These are phyloP conservation scores for Micoletzkya japonica DNA, from an alignment of 2,888 invertebrate species.

Conservation along the genomic window DNA sequence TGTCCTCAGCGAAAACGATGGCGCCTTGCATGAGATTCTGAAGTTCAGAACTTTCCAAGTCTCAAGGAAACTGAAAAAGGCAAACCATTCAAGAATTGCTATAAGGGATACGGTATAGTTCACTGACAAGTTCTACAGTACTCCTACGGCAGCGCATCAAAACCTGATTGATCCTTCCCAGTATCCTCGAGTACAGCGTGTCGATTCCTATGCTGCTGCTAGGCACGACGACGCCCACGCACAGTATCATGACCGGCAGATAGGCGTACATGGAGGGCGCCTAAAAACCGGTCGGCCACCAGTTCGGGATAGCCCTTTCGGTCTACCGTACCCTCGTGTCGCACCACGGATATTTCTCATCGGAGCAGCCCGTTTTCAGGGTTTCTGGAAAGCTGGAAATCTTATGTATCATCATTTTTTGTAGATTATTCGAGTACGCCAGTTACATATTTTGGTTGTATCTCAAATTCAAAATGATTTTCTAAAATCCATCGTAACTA, in stretches of 20 bases:
- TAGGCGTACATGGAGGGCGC: slow-evolving; percentile 10
- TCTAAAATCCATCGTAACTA: too few species aligned
- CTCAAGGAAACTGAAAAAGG: background rate
- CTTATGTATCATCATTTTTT: too few species aligned
- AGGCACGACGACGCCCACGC: slow-evolving; percentile 23
- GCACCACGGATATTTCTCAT: slow-evolving; percentile 13
- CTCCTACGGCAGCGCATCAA: background rate
- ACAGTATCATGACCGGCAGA: slow-evolving; percentile 12
- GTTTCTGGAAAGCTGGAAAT: slow-evolving; percentile 10
- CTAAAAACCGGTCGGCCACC: background rate
- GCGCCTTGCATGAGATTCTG: slow-evolving; percentile 22
- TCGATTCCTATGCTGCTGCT: slow-evolving; percentile 11
- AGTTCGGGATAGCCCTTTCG: background rate
- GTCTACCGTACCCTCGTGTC: background rate
- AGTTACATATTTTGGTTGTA: too few species aligned
- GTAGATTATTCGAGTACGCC: too few species aligned
- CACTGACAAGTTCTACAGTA: background rate
- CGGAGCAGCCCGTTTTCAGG: slow-evolving; percentile 10
- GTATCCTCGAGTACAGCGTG: slow-evolving; percentile 16
- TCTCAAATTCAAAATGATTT: too few species aligned
- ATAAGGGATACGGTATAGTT: background rate
- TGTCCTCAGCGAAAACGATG: slow-evolving; percentile 15
- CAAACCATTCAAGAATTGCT: background rate
- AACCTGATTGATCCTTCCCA: slow-evolving; percentile 19
- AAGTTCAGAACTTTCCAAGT: background rate